These are phyloP conservation scores for Phalacrocorax carbo DNA, from an alignment of 2,113 vertebrate genomes.

Conservation along the genomic window DNA sequence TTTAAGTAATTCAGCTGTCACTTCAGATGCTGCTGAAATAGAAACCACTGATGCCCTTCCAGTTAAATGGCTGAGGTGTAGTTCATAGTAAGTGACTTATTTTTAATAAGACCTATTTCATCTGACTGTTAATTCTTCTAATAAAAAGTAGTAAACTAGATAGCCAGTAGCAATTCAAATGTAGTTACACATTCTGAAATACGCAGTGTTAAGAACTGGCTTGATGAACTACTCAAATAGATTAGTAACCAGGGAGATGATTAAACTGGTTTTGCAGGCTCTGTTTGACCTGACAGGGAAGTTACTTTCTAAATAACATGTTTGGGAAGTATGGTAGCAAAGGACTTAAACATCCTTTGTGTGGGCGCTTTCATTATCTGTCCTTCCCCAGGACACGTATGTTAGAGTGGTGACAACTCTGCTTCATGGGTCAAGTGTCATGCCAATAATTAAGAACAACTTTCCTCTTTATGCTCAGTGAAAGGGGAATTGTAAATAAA, in stretches of 20 bases:
- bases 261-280: constrained; percentile 66
- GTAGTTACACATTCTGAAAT: neutral
- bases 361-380: neutral
- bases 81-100: neutral
- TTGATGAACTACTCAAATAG: constrained; percentile 36
- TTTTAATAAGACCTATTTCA: neutral
- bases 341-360: neutral
- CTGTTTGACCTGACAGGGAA: constrained; percentile 21
- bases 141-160: neutral
- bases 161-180: neutral
- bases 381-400: neutral
- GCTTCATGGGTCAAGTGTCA: neutral
- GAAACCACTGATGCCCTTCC: neutral
- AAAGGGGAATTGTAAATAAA: neutral
- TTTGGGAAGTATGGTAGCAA: neutral
- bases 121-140: neutral
- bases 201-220: neutral
- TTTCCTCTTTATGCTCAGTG: neutral
- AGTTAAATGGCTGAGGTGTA: neutral
- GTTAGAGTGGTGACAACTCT: neutral
- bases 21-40: neutral
- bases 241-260: constrained; percentile 50
- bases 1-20: neutral
- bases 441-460: neutral
- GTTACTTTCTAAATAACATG: neutral